Conservation (phyloP, 2,113 vertebrate species). For the Misgurnus anguillicaudatus region DNA sequence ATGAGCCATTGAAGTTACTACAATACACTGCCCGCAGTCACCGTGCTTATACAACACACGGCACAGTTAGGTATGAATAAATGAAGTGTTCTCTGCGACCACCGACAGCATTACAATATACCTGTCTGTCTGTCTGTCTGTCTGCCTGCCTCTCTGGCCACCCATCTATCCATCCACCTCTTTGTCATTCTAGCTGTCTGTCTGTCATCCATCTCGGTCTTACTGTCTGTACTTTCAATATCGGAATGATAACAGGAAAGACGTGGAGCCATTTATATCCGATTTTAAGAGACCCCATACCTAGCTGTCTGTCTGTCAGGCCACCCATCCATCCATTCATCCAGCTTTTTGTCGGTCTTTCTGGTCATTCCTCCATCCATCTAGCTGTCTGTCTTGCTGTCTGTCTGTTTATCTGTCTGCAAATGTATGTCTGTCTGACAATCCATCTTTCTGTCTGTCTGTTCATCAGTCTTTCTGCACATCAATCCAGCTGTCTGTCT, state of each 20-base stretch:
- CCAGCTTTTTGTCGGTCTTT: not conserved
- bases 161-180: not conserved
- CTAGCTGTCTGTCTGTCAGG: not conserved
- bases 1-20: constrained; percentile 23
- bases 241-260: no score
- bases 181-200: not conserved
- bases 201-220: not conserved
- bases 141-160: not conserved
- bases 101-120: not conserved
- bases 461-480: no score
- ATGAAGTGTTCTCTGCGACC: not conserved
- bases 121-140: no score
- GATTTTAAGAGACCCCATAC: not conserved
- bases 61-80: not conserved
- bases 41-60: not conserved
- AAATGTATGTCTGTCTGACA: no score
- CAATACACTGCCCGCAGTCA: constrained; percentile 22
- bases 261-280: no score
- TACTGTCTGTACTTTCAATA: not conserved
- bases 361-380: not conserved
- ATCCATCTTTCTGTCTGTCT: no score
- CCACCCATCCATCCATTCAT: not conserved
- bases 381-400: not conserved
- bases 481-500: not conserved
- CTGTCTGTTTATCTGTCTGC: not conserved